Base-by-base conservation (phyloP, 35 echinoderm and acorn worm genomes). In the Lytechinus pictus region DNA sequence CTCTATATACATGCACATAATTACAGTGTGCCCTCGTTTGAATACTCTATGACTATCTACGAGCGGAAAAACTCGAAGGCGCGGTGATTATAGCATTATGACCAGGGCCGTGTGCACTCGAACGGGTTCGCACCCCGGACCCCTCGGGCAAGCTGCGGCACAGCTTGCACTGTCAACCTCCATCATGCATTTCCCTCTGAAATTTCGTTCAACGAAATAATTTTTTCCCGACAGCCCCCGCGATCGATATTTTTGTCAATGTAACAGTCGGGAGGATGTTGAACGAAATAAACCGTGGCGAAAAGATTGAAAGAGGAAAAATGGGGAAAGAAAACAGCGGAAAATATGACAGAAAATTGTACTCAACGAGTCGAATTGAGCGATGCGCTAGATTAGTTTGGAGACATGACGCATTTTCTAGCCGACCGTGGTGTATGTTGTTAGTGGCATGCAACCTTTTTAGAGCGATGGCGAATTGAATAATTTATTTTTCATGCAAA, bases 191-290 rank as follows among this genome's bases (percentile, higher is more conserved):
- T 79, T 79, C n/a, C 66, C 66, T 79, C 66, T 4, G n/a, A 79
- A 79, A 79, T 16, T 79, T 79, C 66, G 66, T 79, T 79, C 66
- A 79, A 79, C 66, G 66, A 79, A 79, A 79, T 79, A 79, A 79
- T 79, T 79, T 79, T 79, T 79, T 79, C 66, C 66, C n/a, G 66
- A 79, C 66, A 79, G 66, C 66, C 66, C 66, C 66, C 66, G 66
- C 66, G 66, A 79, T 79, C 66, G 21, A 79, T 79, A 79, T 79
- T 79, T 79, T 79, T 24, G 19, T 79, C 66, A 79, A 19, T 79
- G 66, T 19, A 79, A 79, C 66, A 79, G 14, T 79, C 66, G 66
- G 7, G n/a, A 24, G 66, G 66, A 79, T 79, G 19, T 79, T 0
- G 66, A 79, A 79, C 66, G 66, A 79, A 79, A 79, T 79, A 24